Conservation (phyloP, 2,888 invertebrate species). For the Gymnosoma rotundatum region DNA sequence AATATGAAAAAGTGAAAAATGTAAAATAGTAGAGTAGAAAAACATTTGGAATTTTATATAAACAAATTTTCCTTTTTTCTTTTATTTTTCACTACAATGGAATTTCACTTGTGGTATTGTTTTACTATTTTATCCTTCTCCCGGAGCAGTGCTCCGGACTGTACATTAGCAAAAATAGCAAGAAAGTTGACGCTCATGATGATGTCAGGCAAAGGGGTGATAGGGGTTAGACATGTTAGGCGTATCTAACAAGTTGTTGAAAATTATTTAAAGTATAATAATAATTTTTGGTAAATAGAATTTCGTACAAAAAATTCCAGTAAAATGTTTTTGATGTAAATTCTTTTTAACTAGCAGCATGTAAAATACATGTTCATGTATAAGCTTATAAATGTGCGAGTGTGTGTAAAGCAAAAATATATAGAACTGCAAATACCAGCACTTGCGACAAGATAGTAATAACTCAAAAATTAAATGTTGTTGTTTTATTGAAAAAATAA, state of each 20-base stretch:
- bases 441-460: background rate
- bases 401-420: background rate
- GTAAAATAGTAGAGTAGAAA: conserved; percentile 49
- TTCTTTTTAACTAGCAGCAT: conserved; percentile 57
- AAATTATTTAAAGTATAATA: conserved; percentile 65
- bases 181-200: conserved; percentile 14
- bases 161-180: background rate
- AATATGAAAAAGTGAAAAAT: conserved; percentile 5
- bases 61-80: conserved; percentile 48
- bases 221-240: conserved; percentile 55
- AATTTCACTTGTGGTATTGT: conserved; percentile 70
- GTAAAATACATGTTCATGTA: conserved; percentile 46
- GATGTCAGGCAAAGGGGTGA: conserved; percentile 35
- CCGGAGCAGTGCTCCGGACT: background rate
- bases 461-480: background rate
- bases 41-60: conserved; percentile 68
- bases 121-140: conserved; percentile 16
- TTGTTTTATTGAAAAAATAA: background rate
- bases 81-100: conserved; percentile 62
- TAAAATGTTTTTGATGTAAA: conserved; percentile 64
- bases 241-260: conserved; percentile 66
- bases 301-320: conserved; percentile 55
- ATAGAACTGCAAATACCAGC: too few relatives aligned
- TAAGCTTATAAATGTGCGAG: conserved; percentile 16
- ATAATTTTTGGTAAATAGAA: conserved; percentile 68